Conservation (phyloP, 2,113 vertebrate genomes). For the Tragelaphus strepsiceros region DNA sequence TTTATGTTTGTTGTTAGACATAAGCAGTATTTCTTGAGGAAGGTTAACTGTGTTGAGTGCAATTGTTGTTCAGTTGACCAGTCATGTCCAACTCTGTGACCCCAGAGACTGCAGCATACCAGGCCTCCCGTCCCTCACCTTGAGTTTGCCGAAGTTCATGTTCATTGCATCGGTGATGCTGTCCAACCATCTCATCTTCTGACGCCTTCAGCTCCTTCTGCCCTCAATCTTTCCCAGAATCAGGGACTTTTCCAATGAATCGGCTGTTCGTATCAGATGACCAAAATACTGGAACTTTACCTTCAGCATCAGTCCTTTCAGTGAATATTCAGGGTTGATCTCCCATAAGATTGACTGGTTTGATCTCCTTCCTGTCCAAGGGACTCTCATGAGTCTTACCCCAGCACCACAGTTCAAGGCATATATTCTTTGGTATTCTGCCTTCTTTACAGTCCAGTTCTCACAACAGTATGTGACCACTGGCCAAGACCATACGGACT, state of each 20-base stretch:
- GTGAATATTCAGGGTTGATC: background rate
- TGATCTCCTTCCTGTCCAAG: background rate
- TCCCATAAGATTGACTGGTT: background rate
- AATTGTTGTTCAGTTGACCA: background rate
- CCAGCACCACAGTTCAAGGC: background rate
- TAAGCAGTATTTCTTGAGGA: background rate
- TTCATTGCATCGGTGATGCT: background rate
- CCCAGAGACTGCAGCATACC: background rate
- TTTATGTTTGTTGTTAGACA: background rate
- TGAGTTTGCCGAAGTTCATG: background rate
- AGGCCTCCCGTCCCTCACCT: background rate
- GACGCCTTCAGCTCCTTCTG: background rate
- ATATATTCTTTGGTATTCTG: background rate
- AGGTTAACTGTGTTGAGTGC: background rate
- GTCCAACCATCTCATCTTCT: background rate
- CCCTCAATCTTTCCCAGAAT: background rate
- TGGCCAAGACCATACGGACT: background rate
- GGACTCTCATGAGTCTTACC: background rate
- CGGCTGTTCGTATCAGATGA: fast-evolving
- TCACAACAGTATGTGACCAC: background rate
- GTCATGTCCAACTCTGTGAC: background rate
- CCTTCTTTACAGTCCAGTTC: background rate
- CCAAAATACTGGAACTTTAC: background rate
- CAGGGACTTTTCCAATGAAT: background rate
- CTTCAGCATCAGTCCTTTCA: background rate